These are phyloP conservation scores for Tethya wilhelma DNA, from an alignment of 37 sponge, comb jelly and placozoan species.

Conservation along the genomic window DNA sequence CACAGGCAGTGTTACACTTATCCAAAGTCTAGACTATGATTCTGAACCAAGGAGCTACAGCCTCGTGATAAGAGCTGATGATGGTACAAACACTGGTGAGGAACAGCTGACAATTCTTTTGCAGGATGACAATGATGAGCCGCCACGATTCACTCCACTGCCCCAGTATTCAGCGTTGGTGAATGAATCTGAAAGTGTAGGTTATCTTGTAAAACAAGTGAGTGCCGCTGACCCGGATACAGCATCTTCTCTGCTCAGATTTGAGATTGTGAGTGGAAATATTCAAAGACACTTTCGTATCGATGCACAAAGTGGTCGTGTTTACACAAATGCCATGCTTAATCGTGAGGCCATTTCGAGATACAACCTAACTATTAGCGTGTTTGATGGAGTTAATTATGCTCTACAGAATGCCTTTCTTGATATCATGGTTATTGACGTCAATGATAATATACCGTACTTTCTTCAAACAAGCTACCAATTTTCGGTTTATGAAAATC, in stretches of 20 bases:
- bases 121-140: constrained; percentile 54
- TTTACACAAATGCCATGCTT: constrained; percentile 29
- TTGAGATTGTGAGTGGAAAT: constrained; percentile 50
- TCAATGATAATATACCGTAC: constrained; percentile 73
- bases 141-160: constrained; percentile 14
- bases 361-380: constrained; percentile 57
- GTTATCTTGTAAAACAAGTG: constrained; percentile 6
- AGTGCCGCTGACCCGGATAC: constrained; percentile 60
- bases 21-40: constrained; percentile 41
- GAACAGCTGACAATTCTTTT: constrained; percentile 32
- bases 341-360: constrained; percentile 52
- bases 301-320: constrained; percentile 23
- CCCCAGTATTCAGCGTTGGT: neutral
- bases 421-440: constrained; percentile 47
- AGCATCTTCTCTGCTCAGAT: constrained; percentile 22
- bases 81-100: constrained; percentile 4
- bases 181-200: constrained; percentile 17
- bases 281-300: constrained; percentile 24
- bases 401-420: neutral
- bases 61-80: constrained; percentile 13
- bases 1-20: constrained; percentile 28
- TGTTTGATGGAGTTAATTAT: constrained; percentile 33
- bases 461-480: constrained; percentile 38
- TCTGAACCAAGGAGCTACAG: neutral
- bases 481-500: constrained; percentile 33